Evolutionary conservation across 2,113 vertebrate genomes (phyloP), one percentile per base, ranked within the genome.

Genomic region (Semnornis frantzii): DNA sequence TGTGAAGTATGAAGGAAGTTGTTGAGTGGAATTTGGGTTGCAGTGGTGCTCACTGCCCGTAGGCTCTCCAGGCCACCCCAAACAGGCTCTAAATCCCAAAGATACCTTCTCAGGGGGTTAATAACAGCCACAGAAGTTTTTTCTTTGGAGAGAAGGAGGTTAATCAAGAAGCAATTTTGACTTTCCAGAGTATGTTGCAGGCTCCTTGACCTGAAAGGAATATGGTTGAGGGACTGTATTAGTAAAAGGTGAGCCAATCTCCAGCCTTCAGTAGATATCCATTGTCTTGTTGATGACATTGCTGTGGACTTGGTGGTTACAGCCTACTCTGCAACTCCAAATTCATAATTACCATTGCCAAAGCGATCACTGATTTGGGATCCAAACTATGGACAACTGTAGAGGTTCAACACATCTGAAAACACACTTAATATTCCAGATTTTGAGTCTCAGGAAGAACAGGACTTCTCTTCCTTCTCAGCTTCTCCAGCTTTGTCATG

Each of bases 41-140:
- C 0, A 0, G 65, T 0, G 0, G 60, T 11, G 18, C 3, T 52
- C 2, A 2, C 11, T 75, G 62, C 7, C 30, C 0, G 0, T 12
- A n/a, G 27, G 15, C 2, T 69, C 23, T 64, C 19, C 59, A 6
- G 27, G 37, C 8, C 18, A 14, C 37, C 31, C 18, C 52, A 54
- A 70, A 62, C 15, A 78, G 24, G 16, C 6, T 74, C 8, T 69
- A 69, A 82, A 84, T 39, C 30, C 76, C 73, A 48, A 64, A 68
- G 37, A 34, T 52, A 8, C 4, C 4, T 75, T 92, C 48, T 74
- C 27, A 82, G 54, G 28, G 31, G 65, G 27, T 57, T 58, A 71
- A 27, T 52, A 57, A 54, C 28, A 30, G 16, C 33, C 44, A 7
- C 8, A 15, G 16, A 39, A 15, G 10, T 10, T 92, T 75, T 77